Base-by-base conservation (phyloP, 2,888 invertebrate genomes). In the Caenorhabditis sp. region DNA sequence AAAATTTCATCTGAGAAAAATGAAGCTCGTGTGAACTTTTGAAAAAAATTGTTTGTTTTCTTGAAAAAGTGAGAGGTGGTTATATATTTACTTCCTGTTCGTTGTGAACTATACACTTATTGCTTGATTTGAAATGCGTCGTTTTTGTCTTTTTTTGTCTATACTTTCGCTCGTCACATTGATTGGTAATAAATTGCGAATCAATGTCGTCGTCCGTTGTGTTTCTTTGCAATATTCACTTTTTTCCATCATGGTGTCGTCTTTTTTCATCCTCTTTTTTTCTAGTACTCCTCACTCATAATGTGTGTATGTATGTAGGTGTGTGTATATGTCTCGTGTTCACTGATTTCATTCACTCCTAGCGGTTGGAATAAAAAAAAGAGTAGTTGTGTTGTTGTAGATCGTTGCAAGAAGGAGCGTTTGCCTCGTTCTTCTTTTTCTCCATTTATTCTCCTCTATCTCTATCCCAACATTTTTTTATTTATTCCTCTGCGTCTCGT, bases 401-500 rank as follows among this genome's bases (percentile, higher is more conserved):
- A 43, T 43, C 43, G 43, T 51, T 51, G 51, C 21, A 51, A 51
- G 51, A 51, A 23, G n/a, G n/a, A 51, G 51, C 8, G 21, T 51
- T n/a, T n/a, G 37, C 62, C 54, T 37, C 54, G 21, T 50, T 21
- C 53, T 50, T 62, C 54, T 37, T 37, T 8, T 50, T 21, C 53
- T 50, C 58, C 49, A 31, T 50, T 50, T 19, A 50, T 19, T n/a
- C 64, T 59, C 31, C 31, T 31, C 62, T 55, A 8, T 50, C 24
- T 27, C 49, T 21, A 6, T 21, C 21, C 24, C n/a, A 19, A 26
- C 61, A 26, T 43, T 49, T 26, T 31, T 53, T 31, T 61, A 26
- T 61, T 27, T 26, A 36, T 58, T 57, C 24, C 24, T 17, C 51
- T 58, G 26, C 58, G 61, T 43, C 54, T 43, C 61, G 50, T 62